These are phyloP conservation scores for Lutjanus campechanus DNA, from an alignment of 2,797 vertebrate species.

Conservation along the genomic window DNA sequence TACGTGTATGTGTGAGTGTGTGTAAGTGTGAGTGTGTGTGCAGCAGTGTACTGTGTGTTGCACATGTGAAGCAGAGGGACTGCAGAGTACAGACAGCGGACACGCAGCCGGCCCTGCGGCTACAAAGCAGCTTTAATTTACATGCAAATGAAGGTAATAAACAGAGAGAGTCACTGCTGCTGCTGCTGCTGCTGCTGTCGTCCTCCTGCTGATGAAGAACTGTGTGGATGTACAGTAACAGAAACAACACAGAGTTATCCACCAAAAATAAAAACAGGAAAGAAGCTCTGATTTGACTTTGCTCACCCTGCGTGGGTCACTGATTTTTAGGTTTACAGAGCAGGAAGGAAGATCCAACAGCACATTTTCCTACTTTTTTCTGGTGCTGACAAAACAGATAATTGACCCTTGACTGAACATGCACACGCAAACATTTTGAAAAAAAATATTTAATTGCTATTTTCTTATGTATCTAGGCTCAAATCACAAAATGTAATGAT, in stretches of 20 bases:
- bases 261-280: neutral
- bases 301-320: neutral
- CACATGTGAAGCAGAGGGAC: slow-evolving; percentile 17
- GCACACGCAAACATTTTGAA: no score
- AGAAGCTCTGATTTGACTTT: neutral
- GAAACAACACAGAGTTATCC: neutral
- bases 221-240: slow-evolving; percentile 28
- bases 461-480: no score
- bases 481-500: no score
- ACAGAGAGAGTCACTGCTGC: slow-evolving; percentile 36
- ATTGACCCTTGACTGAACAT: no score
- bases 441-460: no score
- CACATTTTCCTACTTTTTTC: no score
- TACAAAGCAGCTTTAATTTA: slow-evolving; percentile 69
- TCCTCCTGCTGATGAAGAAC: slow-evolving; percentile 23
- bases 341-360: neutral
- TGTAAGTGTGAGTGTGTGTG: slow-evolving; percentile 32
- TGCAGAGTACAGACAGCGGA: slow-evolving; percentile 24
- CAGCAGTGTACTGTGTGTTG: slow-evolving; percentile 20
- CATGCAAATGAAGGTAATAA: slow-evolving; percentile 78
- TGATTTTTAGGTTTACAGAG: neutral
- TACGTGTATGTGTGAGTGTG: slow-evolving; percentile 27
- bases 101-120: slow-evolving; percentile 41
- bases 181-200: no score
- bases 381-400: no score